Percentiles rank a stretch among this genome's conserved stretches.
Evolutionary conservation across 2,113 vertebrate species (phyloP).

Genomic region (Erythrolamprus reginae): DNA sequence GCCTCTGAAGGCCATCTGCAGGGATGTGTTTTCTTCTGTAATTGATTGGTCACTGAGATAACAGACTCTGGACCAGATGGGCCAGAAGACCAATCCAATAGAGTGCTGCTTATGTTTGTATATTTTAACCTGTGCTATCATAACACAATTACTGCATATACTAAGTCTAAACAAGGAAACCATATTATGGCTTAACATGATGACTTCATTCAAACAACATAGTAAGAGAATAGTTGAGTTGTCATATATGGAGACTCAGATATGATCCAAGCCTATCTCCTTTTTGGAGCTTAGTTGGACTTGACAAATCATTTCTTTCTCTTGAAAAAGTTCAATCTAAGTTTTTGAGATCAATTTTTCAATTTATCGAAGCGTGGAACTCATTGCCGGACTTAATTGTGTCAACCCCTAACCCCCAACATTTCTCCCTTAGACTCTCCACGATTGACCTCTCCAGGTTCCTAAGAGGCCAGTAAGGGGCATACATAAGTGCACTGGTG

Average conservation of each 20-base stretch:
- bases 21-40: neutral
- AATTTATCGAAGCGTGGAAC: too few species aligned
- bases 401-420: too few species aligned
- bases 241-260: neutral
- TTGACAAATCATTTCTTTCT: neutral
- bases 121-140: neutral
- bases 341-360: neutral
- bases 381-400: too few species aligned
- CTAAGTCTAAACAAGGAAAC: neutral
- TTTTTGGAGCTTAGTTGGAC: neutral
- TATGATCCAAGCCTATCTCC: neutral
- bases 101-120: neutral
- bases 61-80: neutral
- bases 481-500: too few species aligned
- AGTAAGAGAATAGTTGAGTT: neutral
- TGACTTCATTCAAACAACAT: neutral
- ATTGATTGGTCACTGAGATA: neutral
- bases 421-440: too few species aligned
- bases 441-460: too few species aligned
- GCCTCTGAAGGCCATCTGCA: neutral
- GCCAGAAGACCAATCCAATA: neutral
- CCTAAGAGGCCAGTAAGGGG: too few species aligned
- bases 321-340: neutral
- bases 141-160: neutral
- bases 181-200: neutral